Percentiles rank a stretch among this genome's conserved stretches.
These are phyloP conservation scores for Diabrotica virgifera DNA, from an alignment of 1,140 invertebrate genomes.

Conservation along the genomic window DNA sequence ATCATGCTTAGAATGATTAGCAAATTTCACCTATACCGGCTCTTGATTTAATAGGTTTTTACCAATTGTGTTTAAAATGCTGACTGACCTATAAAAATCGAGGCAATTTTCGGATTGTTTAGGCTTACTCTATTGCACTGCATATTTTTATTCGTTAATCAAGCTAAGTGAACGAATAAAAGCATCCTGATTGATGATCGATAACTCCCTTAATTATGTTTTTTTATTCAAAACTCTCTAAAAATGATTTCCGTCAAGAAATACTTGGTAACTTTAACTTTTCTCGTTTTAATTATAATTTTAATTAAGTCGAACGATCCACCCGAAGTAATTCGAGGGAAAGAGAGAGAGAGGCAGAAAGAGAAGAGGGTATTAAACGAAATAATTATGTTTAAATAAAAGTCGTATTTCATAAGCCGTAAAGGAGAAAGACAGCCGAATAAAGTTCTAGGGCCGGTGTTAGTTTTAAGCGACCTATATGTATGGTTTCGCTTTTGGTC, in stretches of 20 bases:
- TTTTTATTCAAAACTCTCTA: background rate
- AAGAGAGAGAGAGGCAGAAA: background rate
- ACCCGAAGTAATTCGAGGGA: constrained; percentile 28
- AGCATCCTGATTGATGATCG: too few species aligned
- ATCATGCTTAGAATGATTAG: too few species aligned
- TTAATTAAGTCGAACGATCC: constrained; percentile 29
- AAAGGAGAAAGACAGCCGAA: background rate
- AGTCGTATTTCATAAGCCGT: constrained; percentile 25
- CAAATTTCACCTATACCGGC: too few species aligned
- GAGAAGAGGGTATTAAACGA: constrained; percentile 27
- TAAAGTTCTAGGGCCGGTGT: background rate
- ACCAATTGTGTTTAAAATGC: too few species aligned
- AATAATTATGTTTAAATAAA: constrained; percentile 33
- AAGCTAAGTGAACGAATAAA: too few species aligned
- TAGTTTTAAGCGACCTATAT: background rate
- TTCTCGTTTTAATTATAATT: constrained; percentile 25
- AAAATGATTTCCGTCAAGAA: background rate
- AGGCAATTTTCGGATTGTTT: too few species aligned
- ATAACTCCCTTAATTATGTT: too few species aligned
- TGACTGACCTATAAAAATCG: too few species aligned
- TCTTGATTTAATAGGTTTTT: too few species aligned
- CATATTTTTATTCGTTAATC: too few species aligned
- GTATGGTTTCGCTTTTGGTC: too few species aligned
- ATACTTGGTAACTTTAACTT: constrained; percentile 1
- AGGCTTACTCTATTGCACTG: too few species aligned